These are phyloP conservation scores for Hydriomena furcata DNA, from an alignment of 2,888 invertebrate species.

Conservation along the genomic window DNA sequence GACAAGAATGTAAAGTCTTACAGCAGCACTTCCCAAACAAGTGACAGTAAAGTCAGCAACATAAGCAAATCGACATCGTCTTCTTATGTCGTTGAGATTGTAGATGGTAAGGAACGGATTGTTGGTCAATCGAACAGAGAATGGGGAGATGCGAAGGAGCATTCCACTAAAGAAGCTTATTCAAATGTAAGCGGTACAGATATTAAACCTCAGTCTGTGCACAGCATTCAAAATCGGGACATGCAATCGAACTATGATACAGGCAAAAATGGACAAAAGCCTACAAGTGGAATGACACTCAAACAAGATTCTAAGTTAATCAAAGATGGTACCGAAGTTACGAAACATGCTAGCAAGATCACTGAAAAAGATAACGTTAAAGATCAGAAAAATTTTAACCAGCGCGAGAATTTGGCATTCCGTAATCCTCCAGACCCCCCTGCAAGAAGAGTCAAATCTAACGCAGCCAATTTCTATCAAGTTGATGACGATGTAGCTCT, in stretches of 20 bases:
- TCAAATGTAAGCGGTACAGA: constrained; percentile 82
- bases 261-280: constrained; percentile 77
- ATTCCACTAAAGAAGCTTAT: constrained; percentile 77
- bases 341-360: constrained; percentile 64
- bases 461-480: constrained; percentile 36
- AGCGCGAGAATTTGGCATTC: too few relatives aligned
- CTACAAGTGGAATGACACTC: constrained; percentile 64
- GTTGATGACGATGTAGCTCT: constrained; percentile 60
- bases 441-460: constrained; percentile 54
- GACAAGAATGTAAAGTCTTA: constrained; percentile 62
- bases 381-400: constrained; percentile 41
- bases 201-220: constrained; percentile 81
- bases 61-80: constrained; percentile 84
- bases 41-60: constrained; percentile 81
- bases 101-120: constrained; percentile 85
- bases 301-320: constrained; percentile 70
- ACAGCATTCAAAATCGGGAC: constrained; percentile 79
- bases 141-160: constrained; percentile 78
- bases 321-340: constrained; percentile 71
- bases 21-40: constrained; percentile 69
- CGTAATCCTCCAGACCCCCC: too few relatives aligned
- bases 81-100: constrained; percentile 86
- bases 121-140: constrained; percentile 84
- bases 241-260: constrained; percentile 83
- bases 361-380: constrained; percentile 70